Conservation (phyloP, 92 coral and sea anemone genomes). For the Metridium senile region DNA sequence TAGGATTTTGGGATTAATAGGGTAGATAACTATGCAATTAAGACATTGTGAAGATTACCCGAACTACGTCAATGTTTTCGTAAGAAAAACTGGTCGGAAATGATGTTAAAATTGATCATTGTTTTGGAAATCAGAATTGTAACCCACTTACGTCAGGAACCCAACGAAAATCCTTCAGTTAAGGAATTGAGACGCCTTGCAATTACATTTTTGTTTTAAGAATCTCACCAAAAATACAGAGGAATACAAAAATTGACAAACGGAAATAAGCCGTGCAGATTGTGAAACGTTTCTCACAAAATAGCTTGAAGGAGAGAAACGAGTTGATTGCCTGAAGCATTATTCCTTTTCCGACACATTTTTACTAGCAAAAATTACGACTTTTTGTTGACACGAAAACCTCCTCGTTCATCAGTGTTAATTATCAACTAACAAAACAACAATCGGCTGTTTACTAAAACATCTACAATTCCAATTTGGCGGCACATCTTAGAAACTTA, state of each 20-base stretch:
- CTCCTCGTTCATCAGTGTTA: not conserved
- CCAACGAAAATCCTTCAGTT: not conserved
- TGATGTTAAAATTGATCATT: not conserved
- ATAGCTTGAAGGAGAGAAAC: constrained; percentile 1
- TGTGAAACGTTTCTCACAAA: not conserved
- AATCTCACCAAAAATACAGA: not conserved
- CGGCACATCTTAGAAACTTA: not conserved
- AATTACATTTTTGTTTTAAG: not conserved
- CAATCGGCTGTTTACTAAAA: not conserved
- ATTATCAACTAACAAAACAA: not conserved
- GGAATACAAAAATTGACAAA: not conserved
- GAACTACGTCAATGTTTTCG: not conserved
- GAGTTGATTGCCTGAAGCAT: constrained; percentile 7
- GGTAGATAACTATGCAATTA: not conserved
- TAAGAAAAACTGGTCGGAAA: not conserved
- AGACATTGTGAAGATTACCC: not conserved
- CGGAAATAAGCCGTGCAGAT: constrained; percentile 12
- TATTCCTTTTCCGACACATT: not conserved
- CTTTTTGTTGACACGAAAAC: not conserved
- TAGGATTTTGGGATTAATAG: not conserved
- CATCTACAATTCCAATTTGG: not conserved
- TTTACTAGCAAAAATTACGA: not conserved
- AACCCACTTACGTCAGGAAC: not conserved
- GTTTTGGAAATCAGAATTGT: not conserved
- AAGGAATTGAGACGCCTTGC: not conserved